Base-by-base conservation (phyloP, 2,113 vertebrate genomes). In the Crotalus tigris region DNA sequence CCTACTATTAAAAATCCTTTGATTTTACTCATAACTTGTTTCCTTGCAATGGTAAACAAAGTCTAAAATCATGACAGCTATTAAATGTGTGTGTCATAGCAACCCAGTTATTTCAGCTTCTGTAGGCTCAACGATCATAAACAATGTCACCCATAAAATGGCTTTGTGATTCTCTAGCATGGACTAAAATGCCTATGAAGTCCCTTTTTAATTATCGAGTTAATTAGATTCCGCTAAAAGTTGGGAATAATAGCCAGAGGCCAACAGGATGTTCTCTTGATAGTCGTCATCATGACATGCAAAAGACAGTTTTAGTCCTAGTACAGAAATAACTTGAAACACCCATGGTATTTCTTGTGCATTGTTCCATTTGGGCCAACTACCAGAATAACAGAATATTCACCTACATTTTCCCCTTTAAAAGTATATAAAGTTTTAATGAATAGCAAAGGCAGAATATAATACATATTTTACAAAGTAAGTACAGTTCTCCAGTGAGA, bases 11-110 rank as follows among this genome's bases (percentile, higher is more conserved):
- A 54, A 89, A 94, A 93, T 19, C 87, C 4, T 95, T 91, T 13
- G 94, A 4, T 95, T 96, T 59, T 58, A 93, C 85, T 39, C 92
- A 94, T 90, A 39, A 75, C 2, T 95, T n/a, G 87, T 94, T 94
- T 17, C 21, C 59, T 57, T 87, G 1, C 21, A 94, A 44, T 93
- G 75, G 93, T 93, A 94, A 97, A 95, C 44, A 10, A 1, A 91
- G 75, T 93, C 61, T 87, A 90, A 86, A 96, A 96, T 92, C 53
- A 81, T 75, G 39, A 91, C 5, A 55, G 26, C 11, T 93, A 91
- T 95, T 94, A 93, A 90, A 6, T 93, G 61, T 58, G 90, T 93
- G 93, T 95, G 29, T 93, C 92, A 33, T 11, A 92, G 21, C n/a
- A 94, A 23, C 13, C 24, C 92, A 21, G 5, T 92, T 93, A 75